Evolutionary conservation across 2,888 invertebrate species (phyloP).

Genomic region (Athrips mouffetella): DNA sequence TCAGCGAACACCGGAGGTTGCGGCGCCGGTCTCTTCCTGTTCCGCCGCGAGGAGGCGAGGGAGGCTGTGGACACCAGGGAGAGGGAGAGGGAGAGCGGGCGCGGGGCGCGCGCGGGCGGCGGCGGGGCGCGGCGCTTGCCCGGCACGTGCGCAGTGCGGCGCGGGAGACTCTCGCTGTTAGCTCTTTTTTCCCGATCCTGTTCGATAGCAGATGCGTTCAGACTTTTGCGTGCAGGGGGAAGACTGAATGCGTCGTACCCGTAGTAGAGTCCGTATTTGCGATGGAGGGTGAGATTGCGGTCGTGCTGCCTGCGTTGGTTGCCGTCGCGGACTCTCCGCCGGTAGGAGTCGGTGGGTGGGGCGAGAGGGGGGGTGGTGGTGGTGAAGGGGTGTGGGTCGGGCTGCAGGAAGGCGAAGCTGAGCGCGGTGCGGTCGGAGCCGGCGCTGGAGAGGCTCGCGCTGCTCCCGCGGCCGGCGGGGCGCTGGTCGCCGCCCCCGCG

Average conservation of each 20-base stretch:
- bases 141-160: slow-evolving; percentile 83
- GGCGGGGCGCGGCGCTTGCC: slow-evolving; percentile 86
- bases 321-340: slow-evolving; percentile 78
- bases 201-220: slow-evolving; percentile 30
- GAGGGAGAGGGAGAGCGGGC: slow-evolving; percentile 31
- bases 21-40: slow-evolving; percentile 75
- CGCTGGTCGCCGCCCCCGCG: slow-evolving; percentile 79
- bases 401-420: slow-evolving; percentile 86
- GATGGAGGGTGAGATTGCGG: slow-evolving; percentile 79
- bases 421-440: slow-evolving; percentile 85
- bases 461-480: slow-evolving; percentile 49
- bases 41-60: slow-evolving; percentile 46
- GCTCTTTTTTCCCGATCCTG: slow-evolving; percentile 62
- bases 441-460: slow-evolving; percentile 80
- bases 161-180: slow-evolving; percentile 79
- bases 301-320: slow-evolving; percentile 78
- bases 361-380: slow-evolving; percentile 62
- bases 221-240: slow-evolving; percentile 41
- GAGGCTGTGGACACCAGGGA: slow-evolving; percentile 36
- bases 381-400: slow-evolving; percentile 70
- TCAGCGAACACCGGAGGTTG: slow-evolving; percentile 59
- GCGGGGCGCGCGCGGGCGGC: slow-evolving; percentile 67
- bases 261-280: slow-evolving; percentile 79
- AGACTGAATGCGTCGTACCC: slow-evolving; percentile 64
- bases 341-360: slow-evolving; percentile 82